Conservation (phyloP, 1,140 invertebrate genomes). For the Mercenaria mercenaria region DNA sequence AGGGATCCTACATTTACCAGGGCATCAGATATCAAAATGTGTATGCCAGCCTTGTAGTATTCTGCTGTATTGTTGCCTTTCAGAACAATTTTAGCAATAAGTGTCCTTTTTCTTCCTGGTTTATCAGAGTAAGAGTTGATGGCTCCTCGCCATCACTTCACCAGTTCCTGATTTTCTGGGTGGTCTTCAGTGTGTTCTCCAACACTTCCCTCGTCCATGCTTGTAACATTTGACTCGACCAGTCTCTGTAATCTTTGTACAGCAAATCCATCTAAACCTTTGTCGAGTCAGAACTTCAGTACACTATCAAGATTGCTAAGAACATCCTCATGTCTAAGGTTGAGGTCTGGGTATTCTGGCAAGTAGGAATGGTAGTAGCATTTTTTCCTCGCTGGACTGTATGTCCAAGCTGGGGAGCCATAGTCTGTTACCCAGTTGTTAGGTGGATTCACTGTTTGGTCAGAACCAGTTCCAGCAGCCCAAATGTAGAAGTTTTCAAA, state of each 20-base stretch:
- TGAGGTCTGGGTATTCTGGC: constrained; percentile 91
- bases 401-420: too few relatives aligned
- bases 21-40: constrained; percentile 34
- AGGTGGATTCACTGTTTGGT: constrained; percentile 88
- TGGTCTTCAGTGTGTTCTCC: constrained; percentile 67
- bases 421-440: constrained; percentile 95
- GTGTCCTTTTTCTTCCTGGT: constrained; percentile 76
- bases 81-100: constrained; percentile 22
- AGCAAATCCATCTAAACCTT: constrained; percentile 92
- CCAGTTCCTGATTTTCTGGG: constrained; percentile 62
- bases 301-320: too few relatives aligned
- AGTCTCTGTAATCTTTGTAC: constrained; percentile 86
- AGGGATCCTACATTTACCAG: constrained; percentile 8
- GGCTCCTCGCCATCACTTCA: constrained; percentile 68
- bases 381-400: constrained; percentile 89
- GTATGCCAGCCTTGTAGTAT: too few relatives aligned
- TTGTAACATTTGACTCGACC: constrained; percentile 67
- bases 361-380: constrained; percentile 92
- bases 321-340: too few relatives aligned
- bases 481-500: constrained; percentile 90
- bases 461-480: too few relatives aligned
- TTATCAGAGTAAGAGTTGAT: too few relatives aligned
- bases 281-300: constrained; percentile 91
- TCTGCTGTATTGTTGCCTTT: too few relatives aligned
- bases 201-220: background rate